Base-by-base conservation (phyloP, 2,888 invertebrate genomes). In the Drosophila melanosoma region DNA sequence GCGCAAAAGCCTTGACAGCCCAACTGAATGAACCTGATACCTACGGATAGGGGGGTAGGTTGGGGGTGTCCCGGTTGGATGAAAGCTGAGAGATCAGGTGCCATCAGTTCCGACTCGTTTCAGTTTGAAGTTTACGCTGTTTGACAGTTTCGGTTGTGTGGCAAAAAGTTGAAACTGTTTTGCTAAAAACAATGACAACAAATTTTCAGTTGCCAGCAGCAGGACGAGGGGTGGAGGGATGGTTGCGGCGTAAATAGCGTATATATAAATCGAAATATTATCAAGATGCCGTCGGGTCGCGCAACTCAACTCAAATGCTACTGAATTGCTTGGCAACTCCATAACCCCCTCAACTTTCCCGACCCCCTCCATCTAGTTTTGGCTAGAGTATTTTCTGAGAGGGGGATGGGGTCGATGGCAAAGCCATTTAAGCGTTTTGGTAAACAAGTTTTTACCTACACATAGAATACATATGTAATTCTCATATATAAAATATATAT, bases 181-280 rank as follows among this genome's bases (percentile, higher is more conserved):
- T 66, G 45, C 53, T 54, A 71, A 72, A 69, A 74, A 76, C 71
- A 81, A 74, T 79, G 69, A 76, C 65, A 78, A 33, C 52, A 54
- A 78, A 78, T 62, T 71, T 71, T 33, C 29, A 29, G 26, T 72
- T 54, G 20, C 26, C 54, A 38, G 36, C 35, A 36, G 12, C 40
- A 15, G 17, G 54, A 32, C 51, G 17, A 7, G 33, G 33, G 26
- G 26, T 1, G 26, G 17, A 11, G 38, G 33, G 40, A 23, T 15
- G 29, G n/a, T 12, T n/a, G 54, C 12, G 38, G 10, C 6, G 4
- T 1, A 26, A 15, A 35, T 53, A 40, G 51, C 35, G 51, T 45
- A 76, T 54, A 70, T 67, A 90, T 89, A 90, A 90, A 87, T 87
- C 90, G 90, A 90, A 85, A 87, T 89, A 87, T 87, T 90, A 87